A percentile compares a stretch with the other conserved stretches of the same genome.
Conservation (phyloP, 2,113 vertebrate species). For the Otis tarda region DNA sequence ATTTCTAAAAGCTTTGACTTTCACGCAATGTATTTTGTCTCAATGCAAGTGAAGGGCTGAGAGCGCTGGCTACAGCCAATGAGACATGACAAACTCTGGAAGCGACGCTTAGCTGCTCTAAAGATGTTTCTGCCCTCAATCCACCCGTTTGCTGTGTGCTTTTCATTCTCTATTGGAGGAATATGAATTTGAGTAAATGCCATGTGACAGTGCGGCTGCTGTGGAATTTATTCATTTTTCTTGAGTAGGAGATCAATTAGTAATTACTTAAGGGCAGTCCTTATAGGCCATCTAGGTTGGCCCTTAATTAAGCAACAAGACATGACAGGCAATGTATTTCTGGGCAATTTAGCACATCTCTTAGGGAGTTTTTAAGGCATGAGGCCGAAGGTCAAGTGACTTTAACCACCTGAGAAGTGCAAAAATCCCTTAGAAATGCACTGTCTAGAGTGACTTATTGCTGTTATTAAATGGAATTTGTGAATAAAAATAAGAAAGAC, state of each 20-base stretch:
- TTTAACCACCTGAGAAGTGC: constrained; percentile 78
- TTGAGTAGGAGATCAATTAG: constrained; percentile 67
- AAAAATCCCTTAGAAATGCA: constrained; percentile 73
- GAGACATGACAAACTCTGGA: neutral
- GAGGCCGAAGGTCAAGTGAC: constrained; percentile 77
- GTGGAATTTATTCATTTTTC: constrained; percentile 66
- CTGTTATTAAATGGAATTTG: constrained; percentile 67
- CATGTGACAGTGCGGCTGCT: constrained; percentile 36
- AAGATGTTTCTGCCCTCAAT: neutral
- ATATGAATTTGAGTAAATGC: constrained; percentile 53
- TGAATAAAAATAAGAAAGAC: constrained; percentile 65
- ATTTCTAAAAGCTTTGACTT: neutral
- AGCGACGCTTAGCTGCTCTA: neutral
- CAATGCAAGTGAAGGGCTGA: neutral
- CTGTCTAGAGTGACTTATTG: constrained; percentile 67
- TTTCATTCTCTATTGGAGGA: constrained; percentile 20
- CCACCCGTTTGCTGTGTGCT: neutral
- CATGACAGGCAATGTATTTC: constrained; percentile 78
- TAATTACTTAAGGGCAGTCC: constrained; percentile 70
- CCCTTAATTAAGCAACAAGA: constrained; percentile 80
- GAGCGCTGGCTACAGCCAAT: neutral
- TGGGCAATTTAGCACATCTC: constrained; percentile 78
- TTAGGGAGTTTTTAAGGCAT: constrained; percentile 73
- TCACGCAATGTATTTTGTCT: neutral
- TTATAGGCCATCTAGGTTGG: constrained; percentile 65